Percentiles rank a stretch among this genome's conserved stretches.
phyloP scores from a whole-genome alignment of 2,797 vertebrate species.

The Gouania willdenowi region DNA sequence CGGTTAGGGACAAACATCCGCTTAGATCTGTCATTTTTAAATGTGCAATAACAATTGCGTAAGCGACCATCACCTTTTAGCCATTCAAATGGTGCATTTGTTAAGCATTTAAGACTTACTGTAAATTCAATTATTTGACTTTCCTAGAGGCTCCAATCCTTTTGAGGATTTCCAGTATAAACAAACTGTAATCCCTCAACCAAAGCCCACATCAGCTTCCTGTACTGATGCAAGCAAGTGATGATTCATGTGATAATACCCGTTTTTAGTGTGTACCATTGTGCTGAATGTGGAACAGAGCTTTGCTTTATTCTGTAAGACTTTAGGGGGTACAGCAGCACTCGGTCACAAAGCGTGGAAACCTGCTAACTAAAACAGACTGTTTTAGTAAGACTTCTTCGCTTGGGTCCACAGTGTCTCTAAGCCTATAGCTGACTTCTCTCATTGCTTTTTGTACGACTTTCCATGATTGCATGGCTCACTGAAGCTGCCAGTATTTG shows the following conservation, averaged over 20 bases:
- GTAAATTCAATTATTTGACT: too few relatives aligned
- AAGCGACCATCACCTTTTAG: too few relatives aligned
- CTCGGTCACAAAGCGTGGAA: neutral
- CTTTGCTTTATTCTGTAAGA: constrained; percentile 7
- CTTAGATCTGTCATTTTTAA: too few relatives aligned
- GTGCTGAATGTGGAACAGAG: neutral
- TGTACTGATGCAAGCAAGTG: constrained; percentile 18
- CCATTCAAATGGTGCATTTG: too few relatives aligned
- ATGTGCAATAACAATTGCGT: too few relatives aligned
- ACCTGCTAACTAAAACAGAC: constrained; percentile 3
- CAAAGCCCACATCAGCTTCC: neutral
- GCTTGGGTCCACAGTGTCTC: constrained; percentile 1
- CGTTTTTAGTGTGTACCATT: constrained; percentile 1
- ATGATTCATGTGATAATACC: constrained; percentile 23
- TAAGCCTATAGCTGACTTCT: constrained; percentile 32
- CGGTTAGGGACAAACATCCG: too few relatives aligned
- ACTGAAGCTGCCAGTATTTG: neutral
- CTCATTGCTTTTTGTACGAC: constrained; percentile 20
- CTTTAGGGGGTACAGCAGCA: constrained; percentile 9
- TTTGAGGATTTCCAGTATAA: constrained; percentile 16
- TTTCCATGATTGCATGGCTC: constrained; percentile 24
- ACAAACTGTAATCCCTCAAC: constrained; percentile 9
- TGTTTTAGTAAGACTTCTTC: constrained; percentile 9
- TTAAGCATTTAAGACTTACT: too few relatives aligned
- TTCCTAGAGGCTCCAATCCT: constrained; percentile 2